Evolutionary conservation across 2,797 vertebrate genomes (phyloP), one percentile per base, ranked within the genome.

Genomic region (Oreonectes daqikongensis): DNA sequence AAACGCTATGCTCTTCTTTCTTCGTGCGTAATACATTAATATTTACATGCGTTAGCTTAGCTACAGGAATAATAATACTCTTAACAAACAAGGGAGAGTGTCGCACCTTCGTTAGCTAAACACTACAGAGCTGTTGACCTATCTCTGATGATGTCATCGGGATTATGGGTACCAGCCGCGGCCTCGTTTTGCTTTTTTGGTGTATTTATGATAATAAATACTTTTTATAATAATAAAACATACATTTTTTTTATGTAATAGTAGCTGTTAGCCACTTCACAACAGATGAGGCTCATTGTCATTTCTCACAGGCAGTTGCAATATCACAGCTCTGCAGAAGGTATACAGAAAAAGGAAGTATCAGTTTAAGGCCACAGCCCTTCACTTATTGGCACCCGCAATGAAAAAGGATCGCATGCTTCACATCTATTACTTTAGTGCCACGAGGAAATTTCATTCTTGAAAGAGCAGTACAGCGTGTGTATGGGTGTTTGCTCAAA

Each of bases 71-170:
- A 3, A 1, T 24, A 50, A 35, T 35, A 32, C 50, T 18, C 20
- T 77, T 57, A 57, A 67, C 64, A 75, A 59, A 75, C 64, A 68
- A 59, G 40, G n/a, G 30, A 60, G 66, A 60, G 44, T 20, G 22
- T 40, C 42, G 50, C 66, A 61, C 65, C 75, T 66, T 28, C 59
- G 30, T 77, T 69, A 77, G 28, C 18, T 30, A 28, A 77, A 69
- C n/a, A n/a, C n/a, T n/a, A n/a, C 65, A 15, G 11, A 61, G 12
- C 42, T 50, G 66, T 20, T 60, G 66, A 77, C 55, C 7, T 12
- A 40, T 35, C 30, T 52, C 40, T n/a, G 55, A 60, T 14, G 20
- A 32, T 2, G n/a, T 46, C 57, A 35, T 24, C 10, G 2, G 35
- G 40, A 10, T 12, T 42, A 11, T 9, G 12, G 10, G 12, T 15